Evolutionary conservation across 2,888 invertebrate genomes (phyloP), one percentile per base, ranked within the genome.

Genomic region (Acronicta alni): DNA sequence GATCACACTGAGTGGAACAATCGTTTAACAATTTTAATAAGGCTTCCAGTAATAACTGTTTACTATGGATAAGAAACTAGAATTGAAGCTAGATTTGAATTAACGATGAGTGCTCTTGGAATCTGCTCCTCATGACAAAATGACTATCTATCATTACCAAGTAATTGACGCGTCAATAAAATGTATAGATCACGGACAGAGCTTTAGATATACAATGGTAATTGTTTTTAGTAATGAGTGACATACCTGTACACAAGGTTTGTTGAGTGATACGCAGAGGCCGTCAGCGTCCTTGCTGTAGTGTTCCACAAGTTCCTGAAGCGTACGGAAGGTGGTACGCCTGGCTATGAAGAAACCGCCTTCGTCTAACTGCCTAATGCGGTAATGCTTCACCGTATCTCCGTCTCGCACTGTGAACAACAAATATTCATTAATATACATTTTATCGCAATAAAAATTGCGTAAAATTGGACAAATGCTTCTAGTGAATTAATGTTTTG

Each of bases 291-390:
- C 99, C 94, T 97, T 97, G 93, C 98, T 98, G 94, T 99, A 99
- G 91, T 99, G 99, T 82, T 98, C 98, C 44, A 99, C 99, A 55
- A 99, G 96, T 90, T 99, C 99, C 90, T 99, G 98, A 49, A 99
- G 95, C 14, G 99, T 99, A 80, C 98, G 96, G 95, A 99, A 99
- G 70, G 99, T 99, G 80, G 99, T 99, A 88, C 99, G 96, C 81
- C 99, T 96, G 58, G 99, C 99, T 84, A 99, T 99, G 96, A 99
- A 99, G 95, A 99, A 99, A 54, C 99, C 99, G 66, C 99, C 98
- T 91, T 99, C 99, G 91, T 99, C 99, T 86, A 99, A 95, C 93
- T 99, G 99, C 81, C 99, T 96, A 90, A 99, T 99, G 87, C 99
- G 97, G 95, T 99, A 99, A 94, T 99, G 99, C 89, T 99, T 99